Conservation (phyloP, 2,797 vertebrate genomes). For the Phrynocephalus vlangalii region DNA sequence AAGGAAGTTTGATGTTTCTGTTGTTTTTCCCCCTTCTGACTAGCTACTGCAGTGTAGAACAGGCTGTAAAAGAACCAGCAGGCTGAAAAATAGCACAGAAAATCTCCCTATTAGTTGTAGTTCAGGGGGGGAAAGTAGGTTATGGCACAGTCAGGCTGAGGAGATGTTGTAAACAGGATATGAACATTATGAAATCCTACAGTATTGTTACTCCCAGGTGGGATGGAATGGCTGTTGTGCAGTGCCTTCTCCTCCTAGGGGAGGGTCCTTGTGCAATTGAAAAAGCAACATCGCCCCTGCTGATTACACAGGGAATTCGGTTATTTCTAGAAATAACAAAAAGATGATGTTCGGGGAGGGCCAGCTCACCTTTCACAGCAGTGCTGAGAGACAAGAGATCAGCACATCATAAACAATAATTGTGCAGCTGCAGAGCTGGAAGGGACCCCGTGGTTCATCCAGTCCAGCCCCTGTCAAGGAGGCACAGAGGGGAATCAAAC, state of each 20-base stretch:
- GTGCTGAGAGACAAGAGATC: neutral
- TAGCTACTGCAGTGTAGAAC: neutral
- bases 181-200: neutral
- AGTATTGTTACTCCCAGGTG: neutral
- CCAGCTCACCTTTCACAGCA: neutral
- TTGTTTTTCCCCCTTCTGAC: neutral
- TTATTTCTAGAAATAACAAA: slow-evolving; percentile 7
- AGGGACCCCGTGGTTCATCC: no score
- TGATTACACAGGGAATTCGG: neutral
- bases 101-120: slow-evolving; percentile 1
- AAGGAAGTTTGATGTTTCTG: neutral
- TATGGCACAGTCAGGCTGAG: neutral
- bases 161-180: slow-evolving; percentile 22
- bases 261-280: neutral
- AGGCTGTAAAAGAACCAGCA: neutral
- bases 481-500: no score
- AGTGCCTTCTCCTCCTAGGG: no score
- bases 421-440: no score
- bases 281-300: neutral
- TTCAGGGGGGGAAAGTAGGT: slow-evolving; percentile 23
- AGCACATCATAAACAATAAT: neutral
- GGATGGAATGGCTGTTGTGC: neutral
- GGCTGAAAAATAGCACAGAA: neutral
- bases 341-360: neutral
- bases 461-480: no score